Base-by-base conservation (phyloP, 2,888 invertebrate species). In the Hymenopus coronatus region DNA sequence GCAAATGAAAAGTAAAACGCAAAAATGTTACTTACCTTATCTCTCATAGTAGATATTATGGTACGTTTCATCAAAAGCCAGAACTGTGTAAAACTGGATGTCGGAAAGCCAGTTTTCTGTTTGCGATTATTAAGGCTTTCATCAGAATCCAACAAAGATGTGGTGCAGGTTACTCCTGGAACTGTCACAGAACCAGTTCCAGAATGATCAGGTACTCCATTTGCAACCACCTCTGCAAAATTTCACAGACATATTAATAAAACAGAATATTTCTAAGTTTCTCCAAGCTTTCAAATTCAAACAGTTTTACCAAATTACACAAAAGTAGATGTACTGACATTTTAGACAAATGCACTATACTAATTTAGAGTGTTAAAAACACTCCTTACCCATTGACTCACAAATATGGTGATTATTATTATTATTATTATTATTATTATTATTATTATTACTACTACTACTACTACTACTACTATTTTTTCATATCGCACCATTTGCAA, bases 1-100 rank as follows among this genome's bases (percentile, higher is more conserved):
- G 40, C 3, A 40, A 70, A 70, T 8, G 8, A 20, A 70, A 14
- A 20, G 20, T 14, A 83, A 28, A 83, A 15, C 27, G 27, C 28
- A 28, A 28, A 15, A 12, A 15, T 28, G 1, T 83, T 28, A 2
- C 88, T 90, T 90, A 93, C 93, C 92, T 92, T 92, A 92, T 98
- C 98, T 91, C 98, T 94, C 91, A 97, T 94, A 91, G 97, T 97
- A 91, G 97, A 97, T 89, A 96, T 94, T 93, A 97, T 97, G 15
- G 97, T 97, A 90, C 98, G 94, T 92, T 97, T 97, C 91, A 98
- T 95, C 91, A 99, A 94, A 91, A 98, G 97, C 95, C 97, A 96
- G 93, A 98, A 98, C 93, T 98, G 98, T 92, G 96, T 95, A 94
- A 96, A 96, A 82, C 97, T 96, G 88, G 97, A 97, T 0, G 97